Base-by-base conservation (phyloP, 2,113 vertebrate species). In the Phalacrocorax carbo region DNA sequence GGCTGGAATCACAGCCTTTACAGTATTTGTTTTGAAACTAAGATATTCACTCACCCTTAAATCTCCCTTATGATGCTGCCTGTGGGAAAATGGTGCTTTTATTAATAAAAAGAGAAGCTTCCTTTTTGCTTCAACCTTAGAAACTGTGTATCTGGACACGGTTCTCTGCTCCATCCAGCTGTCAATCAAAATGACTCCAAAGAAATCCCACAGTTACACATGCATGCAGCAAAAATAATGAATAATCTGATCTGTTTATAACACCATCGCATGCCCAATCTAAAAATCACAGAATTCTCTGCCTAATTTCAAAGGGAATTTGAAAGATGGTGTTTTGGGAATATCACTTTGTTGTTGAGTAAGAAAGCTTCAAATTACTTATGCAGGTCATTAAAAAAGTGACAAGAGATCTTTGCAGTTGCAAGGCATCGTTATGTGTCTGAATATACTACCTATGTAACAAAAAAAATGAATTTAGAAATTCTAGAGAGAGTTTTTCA, bases 201-300 rank as follows among this genome's bases (percentile, higher is more conserved):
- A 77, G 34, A 71, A 86, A 93, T 77, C 29, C 22, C 38, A 55
- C 23, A 38, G 13, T 83, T 77, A 86, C 25, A 49, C 15, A 60
- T 25, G 2, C 7, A 54, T 51, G 36, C 22, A 80, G 26, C 15
- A 83, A 93, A 92, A 78, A 5, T 4, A 40, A 5, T 48, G n/a
- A 81, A 81, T 48, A 3, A 90, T 19, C 32, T 26, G 26, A 55
- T 86, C 13, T 66, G 29, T 65, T 61, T 15, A 17, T 52, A 79
- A 55, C 26, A 78, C 3, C 2, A 11, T 5, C 61, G 4, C 0
- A 0, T 49, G 13, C 6, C 13, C 38, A 78, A 29, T 15, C 16
- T 89, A 72, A 60, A 85, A 68, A 62, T 32, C 29, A 79, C 29
- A 84, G 22, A 71, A 69, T 3, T 40, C 6, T 77, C 21, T 76